Evolutionary conservation across 2,113 vertebrate genomes (phyloP).

Genomic region (Camelus bactrianus): DNA sequence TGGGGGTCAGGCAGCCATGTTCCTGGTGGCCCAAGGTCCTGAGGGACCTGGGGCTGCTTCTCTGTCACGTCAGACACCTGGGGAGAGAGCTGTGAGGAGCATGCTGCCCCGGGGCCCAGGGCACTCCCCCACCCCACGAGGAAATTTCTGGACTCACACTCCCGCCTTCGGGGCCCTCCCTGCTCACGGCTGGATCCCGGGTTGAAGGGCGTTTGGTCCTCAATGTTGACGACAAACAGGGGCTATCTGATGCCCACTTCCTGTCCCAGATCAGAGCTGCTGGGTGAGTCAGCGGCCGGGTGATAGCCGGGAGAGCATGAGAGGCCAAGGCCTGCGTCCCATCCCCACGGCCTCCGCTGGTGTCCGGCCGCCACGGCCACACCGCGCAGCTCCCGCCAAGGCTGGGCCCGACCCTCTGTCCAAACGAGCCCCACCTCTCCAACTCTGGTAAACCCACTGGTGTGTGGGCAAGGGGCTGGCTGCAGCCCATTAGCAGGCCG

Average conservation of each 20-base stretch:
- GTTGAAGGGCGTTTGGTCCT: neutral
- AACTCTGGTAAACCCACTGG: neutral
- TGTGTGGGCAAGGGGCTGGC: neutral
- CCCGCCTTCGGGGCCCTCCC: neutral
- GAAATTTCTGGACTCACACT: fast-evolving
- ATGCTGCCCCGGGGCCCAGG: fast-evolving
- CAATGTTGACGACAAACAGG: neutral
- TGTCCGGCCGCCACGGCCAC: neutral
- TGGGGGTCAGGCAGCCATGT: fast-evolving
- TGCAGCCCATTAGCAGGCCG: neutral
- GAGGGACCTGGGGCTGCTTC: neutral
- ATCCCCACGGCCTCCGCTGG: neutral
- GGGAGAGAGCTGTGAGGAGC: neutral
- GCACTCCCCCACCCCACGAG: neutral
- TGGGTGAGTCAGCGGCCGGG: neutral
- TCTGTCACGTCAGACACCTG: fast-evolving
- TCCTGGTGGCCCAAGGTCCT: neutral
- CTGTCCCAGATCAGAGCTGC: neutral
- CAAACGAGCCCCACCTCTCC: neutral
- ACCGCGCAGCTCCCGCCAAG: fast-evolving
- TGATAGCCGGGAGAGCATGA: neutral
- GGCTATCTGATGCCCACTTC: neutral
- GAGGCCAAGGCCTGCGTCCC: neutral
- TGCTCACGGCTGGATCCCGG: fast-evolving
- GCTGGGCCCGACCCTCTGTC: neutral